Conservation (phyloP, 2,888 invertebrate genomes). For the Kryphioiulus occultus region DNA sequence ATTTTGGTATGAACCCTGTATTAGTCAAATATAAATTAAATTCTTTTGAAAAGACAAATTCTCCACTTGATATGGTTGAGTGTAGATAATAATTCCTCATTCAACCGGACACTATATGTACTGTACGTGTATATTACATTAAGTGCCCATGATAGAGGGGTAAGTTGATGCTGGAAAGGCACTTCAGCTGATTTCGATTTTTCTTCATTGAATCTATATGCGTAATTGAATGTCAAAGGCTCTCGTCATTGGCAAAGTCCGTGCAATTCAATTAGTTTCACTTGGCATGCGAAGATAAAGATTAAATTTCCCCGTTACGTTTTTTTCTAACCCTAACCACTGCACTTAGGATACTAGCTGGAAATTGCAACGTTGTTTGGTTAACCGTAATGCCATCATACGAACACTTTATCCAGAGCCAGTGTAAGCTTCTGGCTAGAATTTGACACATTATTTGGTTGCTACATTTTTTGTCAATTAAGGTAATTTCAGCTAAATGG, state of each 20-base stretch:
- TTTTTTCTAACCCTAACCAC: neutral
- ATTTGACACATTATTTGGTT: neutral
- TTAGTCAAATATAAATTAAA: no score
- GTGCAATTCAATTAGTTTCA: slow-evolving; percentile 4
- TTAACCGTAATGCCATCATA: neutral
- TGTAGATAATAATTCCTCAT: no score
- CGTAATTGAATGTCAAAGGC: neutral
- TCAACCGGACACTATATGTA: no score
- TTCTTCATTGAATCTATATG: neutral
- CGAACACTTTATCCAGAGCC: neutral
- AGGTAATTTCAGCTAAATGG: neutral
- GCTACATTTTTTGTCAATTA: no score
- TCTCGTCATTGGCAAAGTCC: neutral
- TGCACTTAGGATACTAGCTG: neutral
- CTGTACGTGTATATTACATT: no score
- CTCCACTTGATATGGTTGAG: no score
- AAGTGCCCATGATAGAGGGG: neutral
- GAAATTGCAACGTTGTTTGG: neutral
- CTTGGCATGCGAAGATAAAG: neutral
- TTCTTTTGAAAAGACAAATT: no score
- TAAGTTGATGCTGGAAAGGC: no score
- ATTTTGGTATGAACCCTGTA: no score
- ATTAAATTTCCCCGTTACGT: neutral
- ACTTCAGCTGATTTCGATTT: no score
- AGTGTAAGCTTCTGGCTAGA: neutral